phyloP scores from a whole-genome alignment of 2,797 vertebrate species.

The Sebastes matsubarae region DNA sequence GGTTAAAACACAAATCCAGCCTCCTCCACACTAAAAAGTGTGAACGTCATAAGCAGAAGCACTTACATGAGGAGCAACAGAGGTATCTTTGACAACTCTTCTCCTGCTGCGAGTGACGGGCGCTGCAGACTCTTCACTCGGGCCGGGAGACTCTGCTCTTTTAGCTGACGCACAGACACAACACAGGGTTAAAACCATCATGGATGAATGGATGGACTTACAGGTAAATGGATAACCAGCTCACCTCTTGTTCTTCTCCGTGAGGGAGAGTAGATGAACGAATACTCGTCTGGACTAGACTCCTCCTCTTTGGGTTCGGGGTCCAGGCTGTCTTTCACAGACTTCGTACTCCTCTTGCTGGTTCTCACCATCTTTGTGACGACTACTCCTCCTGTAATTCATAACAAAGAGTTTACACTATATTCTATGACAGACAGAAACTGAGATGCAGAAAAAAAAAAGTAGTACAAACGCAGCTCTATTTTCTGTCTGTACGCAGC shows the following conservation, averaged over 20 bases:
- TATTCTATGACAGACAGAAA: neutral
- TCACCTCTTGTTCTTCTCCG: conserved; percentile 77
- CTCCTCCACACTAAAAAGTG: neutral
- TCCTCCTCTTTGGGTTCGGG: conserved; percentile 58
- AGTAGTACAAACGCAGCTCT: neutral
- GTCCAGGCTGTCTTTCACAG: conserved; percentile 12
- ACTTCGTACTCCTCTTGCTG: conserved; percentile 58
- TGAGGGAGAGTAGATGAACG: conserved; percentile 86
- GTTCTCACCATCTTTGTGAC: conserved; percentile 59
- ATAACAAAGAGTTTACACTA: neutral
- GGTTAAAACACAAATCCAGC: neutral
- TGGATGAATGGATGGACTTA: neutral
- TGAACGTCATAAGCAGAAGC: neutral
- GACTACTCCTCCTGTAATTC: conserved; percentile 29
- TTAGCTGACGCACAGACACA: conserved; percentile 72
- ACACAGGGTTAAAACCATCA: neutral
- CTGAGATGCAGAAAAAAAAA: neutral
- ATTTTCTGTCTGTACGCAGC: neutral
- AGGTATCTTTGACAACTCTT: conserved; percentile 51
- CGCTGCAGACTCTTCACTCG: conserved; percentile 67
- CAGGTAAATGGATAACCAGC: rapidly evolving
- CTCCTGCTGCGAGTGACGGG: conserved; percentile 84
- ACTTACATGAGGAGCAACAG: conserved; percentile 46
- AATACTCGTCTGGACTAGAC: conserved; percentile 56
- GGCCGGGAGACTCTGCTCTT: conserved; percentile 68